These are phyloP conservation scores for Coptodon rendalli DNA, from an alignment of 2,113 vertebrate species.

Conservation along the genomic window DNA sequence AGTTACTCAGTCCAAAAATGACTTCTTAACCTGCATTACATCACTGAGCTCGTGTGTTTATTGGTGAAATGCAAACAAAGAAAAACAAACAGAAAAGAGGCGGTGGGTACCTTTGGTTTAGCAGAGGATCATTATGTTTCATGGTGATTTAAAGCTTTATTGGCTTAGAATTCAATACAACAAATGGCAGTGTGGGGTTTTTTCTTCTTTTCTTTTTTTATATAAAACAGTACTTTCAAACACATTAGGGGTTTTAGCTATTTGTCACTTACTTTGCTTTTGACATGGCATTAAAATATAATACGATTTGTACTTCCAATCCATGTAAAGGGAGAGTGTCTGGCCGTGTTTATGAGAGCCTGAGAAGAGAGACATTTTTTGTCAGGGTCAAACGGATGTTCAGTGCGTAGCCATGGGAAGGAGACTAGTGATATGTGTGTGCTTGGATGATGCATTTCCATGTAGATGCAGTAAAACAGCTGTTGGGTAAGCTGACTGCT, in stretches of 20 bases:
- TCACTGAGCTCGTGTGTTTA: not conserved
- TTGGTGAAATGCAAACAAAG: slow-evolving; percentile 18
- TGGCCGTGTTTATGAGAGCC: slow-evolving; percentile 55
- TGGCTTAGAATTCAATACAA: slow-evolving; percentile 72
- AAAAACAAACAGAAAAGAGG: slow-evolving; percentile 44
- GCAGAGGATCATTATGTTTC: slow-evolving; percentile 47
- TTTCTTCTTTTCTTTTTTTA: not conserved
- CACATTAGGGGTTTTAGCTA: slow-evolving; percentile 43
- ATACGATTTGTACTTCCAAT: slow-evolving; percentile 43
- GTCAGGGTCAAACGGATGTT: slow-evolving; percentile 33
- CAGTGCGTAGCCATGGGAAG: slow-evolving; percentile 22
- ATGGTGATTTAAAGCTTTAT: slow-evolving; percentile 72
- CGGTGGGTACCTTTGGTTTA: slow-evolving; percentile 33
- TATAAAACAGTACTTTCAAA: slow-evolving; percentile 71
- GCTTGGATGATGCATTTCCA: slow-evolving; percentile 25
- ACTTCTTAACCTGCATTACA: not conserved
- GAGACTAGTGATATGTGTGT: slow-evolving; percentile 4
- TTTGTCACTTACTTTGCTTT: slow-evolving; percentile 28
- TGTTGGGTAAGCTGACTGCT: slow-evolving; percentile 31
- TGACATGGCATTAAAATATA: slow-evolving; percentile 50
- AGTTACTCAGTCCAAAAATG: not conserved
- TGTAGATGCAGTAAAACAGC: slow-evolving; percentile 37
- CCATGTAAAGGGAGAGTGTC: slow-evolving; percentile 51
- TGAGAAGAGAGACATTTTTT: slow-evolving; percentile 59
- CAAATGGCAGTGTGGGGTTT: slow-evolving; percentile 73